Base-by-base conservation (phyloP, 2,888 invertebrate species). In the Diloba caeruleocephala region DNA sequence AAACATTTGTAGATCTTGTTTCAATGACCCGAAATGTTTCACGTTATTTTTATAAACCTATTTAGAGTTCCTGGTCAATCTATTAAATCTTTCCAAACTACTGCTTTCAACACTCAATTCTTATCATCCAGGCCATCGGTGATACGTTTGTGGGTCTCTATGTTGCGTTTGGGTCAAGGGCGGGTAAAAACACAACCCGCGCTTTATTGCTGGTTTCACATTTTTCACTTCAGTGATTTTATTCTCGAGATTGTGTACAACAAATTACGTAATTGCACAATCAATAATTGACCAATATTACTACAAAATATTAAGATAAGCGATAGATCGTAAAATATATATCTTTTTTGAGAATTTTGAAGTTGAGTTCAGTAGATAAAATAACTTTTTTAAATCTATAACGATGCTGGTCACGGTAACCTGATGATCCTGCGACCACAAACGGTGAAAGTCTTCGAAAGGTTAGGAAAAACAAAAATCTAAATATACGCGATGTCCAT, bases 71-170 rank as follows among this genome's bases (percentile, higher is more conserved):
- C 31, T 34, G 13, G 21, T 25, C 55, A 59, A 67, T 59, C 60
- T 69, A 48, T 59, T 46, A 55, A 68, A 63, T 62, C 49, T 37
- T 9, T 46, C 49, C 43, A 51, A 62, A 56, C 42, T 52, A 52
- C 55, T 41, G 34, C 49, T 67, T 63, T 69, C 63, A 74, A 54
- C 68, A 57, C 65, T 71, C 54, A 58, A 45, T 53, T 34, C 39
- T 71, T 73, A 73, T 73, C 72, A 55, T 62, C 53, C 23, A 52
- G 68, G 74, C 46, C 71, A 73, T 73, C 72, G 21, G 42, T 50
- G 68, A 73, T 71, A 65, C 52, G 50, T 57, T 38, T 43, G 54
- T 54, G 36, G 31, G 34, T 62, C 36, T 53, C 57, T 44, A 54
- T 54, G 41, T 37, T 43, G 21, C 37, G 37, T 29, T 50, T 23